These are phyloP conservation scores for Todiramphus chloris DNA, from an alignment of 2,113 vertebrate genomes.

Conservation along the genomic window DNA sequence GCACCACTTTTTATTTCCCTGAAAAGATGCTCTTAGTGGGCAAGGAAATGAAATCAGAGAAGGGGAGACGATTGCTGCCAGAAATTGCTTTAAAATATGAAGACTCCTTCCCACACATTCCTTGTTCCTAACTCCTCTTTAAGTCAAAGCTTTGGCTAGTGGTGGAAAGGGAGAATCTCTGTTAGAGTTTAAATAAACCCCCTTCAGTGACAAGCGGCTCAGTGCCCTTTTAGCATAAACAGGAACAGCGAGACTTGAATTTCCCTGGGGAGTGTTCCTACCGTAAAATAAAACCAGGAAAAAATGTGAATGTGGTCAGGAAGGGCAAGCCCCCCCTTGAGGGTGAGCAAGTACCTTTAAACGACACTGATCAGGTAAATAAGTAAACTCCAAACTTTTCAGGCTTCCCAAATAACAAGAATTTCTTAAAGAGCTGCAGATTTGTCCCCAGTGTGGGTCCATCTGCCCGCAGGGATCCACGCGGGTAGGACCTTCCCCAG, in stretches of 20 bases:
- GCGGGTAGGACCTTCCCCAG: not conserved
- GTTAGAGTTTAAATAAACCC: not conserved
- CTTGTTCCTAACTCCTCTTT: not conserved
- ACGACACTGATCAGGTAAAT: not conserved
- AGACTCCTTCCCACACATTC: not conserved
- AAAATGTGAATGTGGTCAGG: not conserved
- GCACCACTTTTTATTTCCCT: not conserved
- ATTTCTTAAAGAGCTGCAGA: not conserved
- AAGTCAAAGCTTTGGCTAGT: not conserved
- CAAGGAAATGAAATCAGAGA: not conserved
- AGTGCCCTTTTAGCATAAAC: not conserved
- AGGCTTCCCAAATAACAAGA: not conserved
- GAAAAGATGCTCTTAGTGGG: not conserved
- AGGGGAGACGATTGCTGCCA: not conserved
- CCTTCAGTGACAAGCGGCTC: not conserved
- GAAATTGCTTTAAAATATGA: not conserved
- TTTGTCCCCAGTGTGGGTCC: not conserved
- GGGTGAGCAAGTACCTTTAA: not conserved
- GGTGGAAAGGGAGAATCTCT: not conserved
- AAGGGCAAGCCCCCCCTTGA: not conserved
- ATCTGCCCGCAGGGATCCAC: not conserved
- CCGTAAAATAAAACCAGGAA: not conserved
- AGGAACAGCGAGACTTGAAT: not conserved
- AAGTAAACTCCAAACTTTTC: not conserved
- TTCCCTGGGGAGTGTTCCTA: not conserved